Evolutionary conservation across 2,797 vertebrate species (phyloP), one percentile per base, ranked within the genome.

Genomic region (Phoxinus dragarum): DNA sequence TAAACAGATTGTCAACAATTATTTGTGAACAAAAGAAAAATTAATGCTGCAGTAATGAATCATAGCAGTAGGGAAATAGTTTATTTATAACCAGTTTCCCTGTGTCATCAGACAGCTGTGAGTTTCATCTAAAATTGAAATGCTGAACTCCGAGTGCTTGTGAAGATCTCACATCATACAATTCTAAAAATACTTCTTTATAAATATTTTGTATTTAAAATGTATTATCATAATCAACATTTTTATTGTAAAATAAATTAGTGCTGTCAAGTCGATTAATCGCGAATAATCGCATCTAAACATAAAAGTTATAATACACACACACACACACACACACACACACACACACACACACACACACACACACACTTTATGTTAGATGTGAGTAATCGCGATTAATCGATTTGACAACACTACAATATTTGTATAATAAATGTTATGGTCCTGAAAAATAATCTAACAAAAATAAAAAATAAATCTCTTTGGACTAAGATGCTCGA

Each of bases 71-170:
- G 36, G 40, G 66, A 71, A 68, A 67, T 42, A 68, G n/a, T 68
- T 27, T 59, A 77, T 84, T 77, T 17, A 69, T 69, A 78, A 54
- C 31, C 42, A 38, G 27, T 76, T 75, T 68, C 49, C 34, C 59
- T 27, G 59, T 83, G 71, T 77, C 82, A 84, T 19, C 47, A 67
- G 54, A 34, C 16, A 40, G n/a, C 61, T 64, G 44, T 10, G 3
- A 44, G 56, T 42, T 64, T 87, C 17, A 76, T 77, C 23, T 38
- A 44, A 72, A 66, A 68, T 19, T 9, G 38, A 54, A 67, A 80
- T 38, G 34, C 71, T 66, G n/a, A 36, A 47, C 67, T 27, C 36
- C 71, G 42, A 52, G 67, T 49, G 27, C 10, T 27, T 69, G 8
- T 69, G 6, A 64, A 52, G 36, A 67, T 66, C 68, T 86, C 16